phyloP scores from a whole-genome alignment of 2,797 vertebrate species.

The Telmatherina bonti region DNA sequence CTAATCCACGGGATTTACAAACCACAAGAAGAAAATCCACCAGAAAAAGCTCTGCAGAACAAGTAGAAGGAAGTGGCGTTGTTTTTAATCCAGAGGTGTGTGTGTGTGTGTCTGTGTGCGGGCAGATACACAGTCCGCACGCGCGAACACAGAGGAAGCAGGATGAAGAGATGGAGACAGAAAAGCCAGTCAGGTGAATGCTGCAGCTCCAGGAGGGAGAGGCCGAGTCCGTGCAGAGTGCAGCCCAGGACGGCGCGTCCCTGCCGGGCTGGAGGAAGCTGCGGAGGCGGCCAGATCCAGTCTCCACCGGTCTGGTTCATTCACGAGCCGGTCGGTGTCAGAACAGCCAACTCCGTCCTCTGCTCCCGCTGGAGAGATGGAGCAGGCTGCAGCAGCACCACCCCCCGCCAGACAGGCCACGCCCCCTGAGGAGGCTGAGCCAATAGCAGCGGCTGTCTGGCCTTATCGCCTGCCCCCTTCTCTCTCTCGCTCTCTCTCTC shows the following conservation, averaged over 20 bases:
- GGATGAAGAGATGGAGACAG: not conserved
- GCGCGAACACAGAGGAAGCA: not conserved
- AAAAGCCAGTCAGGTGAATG: not conserved
- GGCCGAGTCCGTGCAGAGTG: conserved; percentile 3
- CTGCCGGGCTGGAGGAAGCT: conserved; percentile 4
- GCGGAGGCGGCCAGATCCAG: not conserved
- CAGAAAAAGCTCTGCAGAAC: conserved; percentile 16
- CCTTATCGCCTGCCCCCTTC: not conserved
- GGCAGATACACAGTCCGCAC: conserved; percentile 8
- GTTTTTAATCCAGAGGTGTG: conserved; percentile 28
- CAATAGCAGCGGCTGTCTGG: conserved; percentile 42
- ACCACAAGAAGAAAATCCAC: conserved; percentile 49
- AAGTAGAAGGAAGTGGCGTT: conserved; percentile 13
- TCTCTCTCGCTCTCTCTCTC: not conserved
- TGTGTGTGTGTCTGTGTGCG: not conserved
- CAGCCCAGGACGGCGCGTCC: conserved; percentile 13
- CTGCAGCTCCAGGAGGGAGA: conserved; percentile 10
- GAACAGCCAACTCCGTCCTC: not conserved
- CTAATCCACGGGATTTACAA: conserved; percentile 49
- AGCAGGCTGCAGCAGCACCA: conserved; percentile 28
- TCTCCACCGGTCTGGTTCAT: not conserved
- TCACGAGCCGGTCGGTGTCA: not conserved
- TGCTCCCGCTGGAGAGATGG: conserved; percentile 37
- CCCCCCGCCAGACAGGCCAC: conserved; percentile 14
- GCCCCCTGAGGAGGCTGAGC: conserved; percentile 31